phyloP scores from a whole-genome alignment of 1,140 invertebrate genomes.

The Megalopta genalis region DNA sequence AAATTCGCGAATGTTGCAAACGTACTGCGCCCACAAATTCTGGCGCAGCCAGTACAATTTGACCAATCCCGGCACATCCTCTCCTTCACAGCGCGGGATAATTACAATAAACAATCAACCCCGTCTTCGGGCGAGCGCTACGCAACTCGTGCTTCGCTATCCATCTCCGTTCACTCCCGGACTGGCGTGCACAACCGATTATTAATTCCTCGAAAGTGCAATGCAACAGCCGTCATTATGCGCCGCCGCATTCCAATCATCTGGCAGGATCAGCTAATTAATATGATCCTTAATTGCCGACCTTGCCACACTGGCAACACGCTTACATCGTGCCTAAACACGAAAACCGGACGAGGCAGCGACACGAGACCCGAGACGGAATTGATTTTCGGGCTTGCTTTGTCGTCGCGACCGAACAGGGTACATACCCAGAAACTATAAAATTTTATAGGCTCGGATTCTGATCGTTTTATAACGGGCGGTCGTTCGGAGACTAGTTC shows the following conservation, averaged over 20 bases:
- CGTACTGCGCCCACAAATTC: too few relatives aligned
- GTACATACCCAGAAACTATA: too few relatives aligned
- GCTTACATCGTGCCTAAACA: neutral
- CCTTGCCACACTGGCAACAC: neutral
- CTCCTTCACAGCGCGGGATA: neutral
- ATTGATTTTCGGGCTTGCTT: neutral
- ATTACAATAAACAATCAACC: neutral
- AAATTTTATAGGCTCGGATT: too few relatives aligned
- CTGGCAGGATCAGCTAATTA: constrained; percentile 20
- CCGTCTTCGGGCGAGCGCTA: neutral
- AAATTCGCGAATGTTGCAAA: too few relatives aligned
- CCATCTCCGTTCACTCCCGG: neutral
- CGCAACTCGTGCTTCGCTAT: neutral
- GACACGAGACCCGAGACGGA: neutral
- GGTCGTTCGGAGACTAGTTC: too few relatives aligned
- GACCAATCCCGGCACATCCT: neutral
- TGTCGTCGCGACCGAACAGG: neutral
- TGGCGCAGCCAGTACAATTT: neutral
- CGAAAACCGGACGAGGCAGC: neutral
- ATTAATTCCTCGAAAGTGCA: constrained; percentile 24
- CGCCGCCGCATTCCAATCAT: constrained; percentile 3
- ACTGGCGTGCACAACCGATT: neutral
- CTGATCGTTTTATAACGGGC: too few relatives aligned
- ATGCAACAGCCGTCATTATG: neutral
- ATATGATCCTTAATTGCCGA: neutral